Evolutionary conservation across 1,140 invertebrate species (phyloP).

Genomic region (Drosophila arizonae): DNA sequence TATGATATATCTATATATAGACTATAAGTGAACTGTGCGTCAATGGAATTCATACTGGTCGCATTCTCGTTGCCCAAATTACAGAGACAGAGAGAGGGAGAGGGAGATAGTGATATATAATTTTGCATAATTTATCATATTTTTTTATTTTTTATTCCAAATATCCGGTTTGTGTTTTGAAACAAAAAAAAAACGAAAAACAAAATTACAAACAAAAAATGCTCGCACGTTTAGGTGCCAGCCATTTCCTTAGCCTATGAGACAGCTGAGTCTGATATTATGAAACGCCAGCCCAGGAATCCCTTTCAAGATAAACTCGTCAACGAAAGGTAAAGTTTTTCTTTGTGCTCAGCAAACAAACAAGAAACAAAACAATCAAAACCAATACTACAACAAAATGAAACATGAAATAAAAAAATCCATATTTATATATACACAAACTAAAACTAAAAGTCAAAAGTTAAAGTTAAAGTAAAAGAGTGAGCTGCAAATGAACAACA

Average conservation of each 20-base stretch:
- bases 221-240: constrained; percentile 89
- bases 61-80: constrained; percentile 3
- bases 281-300: constrained; percentile 99
- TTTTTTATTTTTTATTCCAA: constrained; percentile 67
- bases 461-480: constrained; percentile 29
- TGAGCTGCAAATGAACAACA: constrained; percentile 44
- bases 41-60: constrained; percentile 2
- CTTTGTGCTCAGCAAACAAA: constrained; percentile 58
- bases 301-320: constrained; percentile 98
- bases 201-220: constrained; percentile 8
- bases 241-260: constrained; percentile 99
- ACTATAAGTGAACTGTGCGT: constrained; percentile 36
- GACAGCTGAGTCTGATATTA: constrained; percentile 99
- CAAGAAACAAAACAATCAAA: constrained; percentile 40
- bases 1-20: constrained; percentile 14
- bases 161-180: constrained; percentile 30
- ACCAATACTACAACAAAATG: constrained; percentile 32
- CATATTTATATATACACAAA: constrained; percentile 35
- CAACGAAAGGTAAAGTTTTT: constrained; percentile 95
- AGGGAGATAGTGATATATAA: constrained; percentile 5
- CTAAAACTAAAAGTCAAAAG: constrained; percentile 33
- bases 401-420: constrained; percentile 22
- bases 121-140: constrained; percentile 72
- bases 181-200: too few relatives aligned
- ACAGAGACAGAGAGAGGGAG: not conserved